A percentile compares a stretch with the other conserved stretches of the same genome.
These are phyloP conservation scores for Turritopsis rubra DNA, from an alignment of 30 jellyfish, hydroid and myxozoan genomes.

Conservation along the genomic window DNA sequence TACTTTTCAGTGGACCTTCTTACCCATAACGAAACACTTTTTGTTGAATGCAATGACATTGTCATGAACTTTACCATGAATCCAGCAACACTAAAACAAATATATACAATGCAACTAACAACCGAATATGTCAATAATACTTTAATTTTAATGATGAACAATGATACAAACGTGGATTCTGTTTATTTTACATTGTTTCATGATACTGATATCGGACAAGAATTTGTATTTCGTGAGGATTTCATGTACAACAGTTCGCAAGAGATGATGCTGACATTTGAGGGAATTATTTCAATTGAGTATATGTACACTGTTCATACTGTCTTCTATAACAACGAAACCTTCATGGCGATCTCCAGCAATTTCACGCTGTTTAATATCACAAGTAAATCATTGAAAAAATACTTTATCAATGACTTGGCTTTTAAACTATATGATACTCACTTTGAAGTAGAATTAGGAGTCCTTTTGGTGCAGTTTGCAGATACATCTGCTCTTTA, in stretches of 20 bases:
- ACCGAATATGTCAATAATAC: neutral
- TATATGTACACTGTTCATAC: neutral
- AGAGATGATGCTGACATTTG: neutral
- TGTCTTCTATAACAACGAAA: neutral
- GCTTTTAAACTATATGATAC: neutral
- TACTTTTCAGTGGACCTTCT: neutral
- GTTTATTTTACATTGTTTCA: neutral
- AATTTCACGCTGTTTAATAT: neutral
- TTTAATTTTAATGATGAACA: neutral
- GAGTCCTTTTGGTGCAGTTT: neutral
- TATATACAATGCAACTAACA: neutral
- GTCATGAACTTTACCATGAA: neutral
- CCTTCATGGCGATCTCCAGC: neutral
- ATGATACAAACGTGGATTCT: neutral
- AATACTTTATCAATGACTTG: neutral
- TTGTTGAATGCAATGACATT: neutral
- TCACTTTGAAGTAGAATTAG: neutral
- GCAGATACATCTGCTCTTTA: neutral
- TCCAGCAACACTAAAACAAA: neutral
- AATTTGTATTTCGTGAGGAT: neutral
- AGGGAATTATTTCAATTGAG: neutral
- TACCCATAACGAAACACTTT: slow-evolving; percentile 1
- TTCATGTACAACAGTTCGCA: neutral
- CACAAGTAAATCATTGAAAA: neutral
- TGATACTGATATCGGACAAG: neutral